A percentile compares a stretch with the other conserved stretches of the same genome.
These are phyloP conservation scores for Tipula vernalis DNA, from an alignment of 2,888 invertebrate species.

Conservation along the genomic window DNA sequence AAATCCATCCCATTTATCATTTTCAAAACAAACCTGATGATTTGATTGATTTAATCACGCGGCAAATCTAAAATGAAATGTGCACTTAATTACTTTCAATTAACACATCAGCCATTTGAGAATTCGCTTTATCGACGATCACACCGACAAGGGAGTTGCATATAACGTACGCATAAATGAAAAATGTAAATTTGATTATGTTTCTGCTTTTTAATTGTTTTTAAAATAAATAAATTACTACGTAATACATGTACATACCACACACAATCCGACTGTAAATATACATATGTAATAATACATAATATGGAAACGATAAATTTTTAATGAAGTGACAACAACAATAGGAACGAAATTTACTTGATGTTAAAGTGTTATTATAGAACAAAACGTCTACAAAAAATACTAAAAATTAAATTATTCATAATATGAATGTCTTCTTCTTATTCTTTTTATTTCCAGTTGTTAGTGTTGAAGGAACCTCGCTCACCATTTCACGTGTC, in stretches of 20 bases:
- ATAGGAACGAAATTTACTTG: not conserved
- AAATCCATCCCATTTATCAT: not conserved
- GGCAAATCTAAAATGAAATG: not conserved
- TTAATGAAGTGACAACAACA: not conserved
- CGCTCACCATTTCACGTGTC: conserved; percentile 54
- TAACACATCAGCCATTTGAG: not conserved
- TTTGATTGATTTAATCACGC: not conserved
- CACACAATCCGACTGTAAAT: not conserved
- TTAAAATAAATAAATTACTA: not conserved
- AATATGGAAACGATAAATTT: not conserved
- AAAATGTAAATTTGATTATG: not conserved
- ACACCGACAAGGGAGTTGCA: not conserved
- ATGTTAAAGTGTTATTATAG: not conserved
- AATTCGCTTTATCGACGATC: not conserved
- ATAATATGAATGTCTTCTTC: not conserved
- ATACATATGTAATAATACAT: not conserved
- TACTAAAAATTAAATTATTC: too few relatives aligned
- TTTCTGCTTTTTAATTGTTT: not conserved
- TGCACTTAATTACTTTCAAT: not conserved
- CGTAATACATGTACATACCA: not conserved
- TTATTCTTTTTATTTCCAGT: conserved; percentile 37
- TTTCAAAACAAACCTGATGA: not conserved
- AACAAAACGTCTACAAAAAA: not conserved
- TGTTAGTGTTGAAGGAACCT: conserved; percentile 50
- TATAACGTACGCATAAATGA: not conserved